Evolutionary conservation across 2,113 vertebrate genomes (phyloP).

Genomic region (Lethenteron reissneri): DNA sequence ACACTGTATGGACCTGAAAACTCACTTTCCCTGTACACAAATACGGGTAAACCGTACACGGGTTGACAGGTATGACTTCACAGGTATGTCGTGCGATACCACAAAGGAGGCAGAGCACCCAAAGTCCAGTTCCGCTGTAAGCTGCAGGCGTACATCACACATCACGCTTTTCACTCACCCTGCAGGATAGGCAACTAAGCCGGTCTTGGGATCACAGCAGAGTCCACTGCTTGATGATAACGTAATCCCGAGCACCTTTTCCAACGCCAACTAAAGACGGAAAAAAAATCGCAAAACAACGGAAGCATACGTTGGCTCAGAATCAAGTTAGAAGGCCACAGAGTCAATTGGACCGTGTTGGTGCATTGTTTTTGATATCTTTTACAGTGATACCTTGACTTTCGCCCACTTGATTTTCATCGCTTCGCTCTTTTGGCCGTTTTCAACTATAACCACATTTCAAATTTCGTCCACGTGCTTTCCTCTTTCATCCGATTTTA

Average conservation of each 20-base stretch:
- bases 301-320: no score
- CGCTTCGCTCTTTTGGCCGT: no score
- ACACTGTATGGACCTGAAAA: not conserved
- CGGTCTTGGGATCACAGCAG: constrained; percentile 40
- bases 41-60: not conserved
- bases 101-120: not conserved
- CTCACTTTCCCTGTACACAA: not conserved
- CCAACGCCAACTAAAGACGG: constrained; percentile 32
- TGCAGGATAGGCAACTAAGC: constrained; percentile 45
- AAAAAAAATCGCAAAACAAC: constrained; percentile 6
- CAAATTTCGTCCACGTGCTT: no score
- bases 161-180: constrained; percentile 28
- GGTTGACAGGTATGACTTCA: not conserved
- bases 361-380: no score
- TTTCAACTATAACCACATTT: no score
- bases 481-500: no score
- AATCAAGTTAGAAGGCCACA: no score
- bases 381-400: no score
- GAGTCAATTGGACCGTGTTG: no score
- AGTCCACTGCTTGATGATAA: constrained; percentile 33
- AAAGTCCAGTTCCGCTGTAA: not conserved
- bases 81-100: not conserved
- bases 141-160: not conserved
- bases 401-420: no score
- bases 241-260: constrained; percentile 52